Conservation (phyloP, 2,797 vertebrate species). For the Chelidonichthys spinosus region DNA sequence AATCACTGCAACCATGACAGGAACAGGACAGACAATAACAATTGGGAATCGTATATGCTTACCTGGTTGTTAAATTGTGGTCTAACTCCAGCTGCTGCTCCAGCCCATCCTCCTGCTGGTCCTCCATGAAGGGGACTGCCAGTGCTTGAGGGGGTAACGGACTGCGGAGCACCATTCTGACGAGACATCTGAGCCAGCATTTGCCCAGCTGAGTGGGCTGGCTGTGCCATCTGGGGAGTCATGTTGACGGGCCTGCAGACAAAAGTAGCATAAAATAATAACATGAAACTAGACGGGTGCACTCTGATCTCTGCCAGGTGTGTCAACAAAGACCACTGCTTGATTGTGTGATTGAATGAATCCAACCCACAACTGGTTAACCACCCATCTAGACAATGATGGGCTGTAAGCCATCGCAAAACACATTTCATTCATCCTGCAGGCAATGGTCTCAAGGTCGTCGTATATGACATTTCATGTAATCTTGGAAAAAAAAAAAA, state of each 20-base stretch:
- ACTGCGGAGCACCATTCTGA: slow-evolving; percentile 83
- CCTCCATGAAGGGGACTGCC: slow-evolving; percentile 87
- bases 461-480: no score
- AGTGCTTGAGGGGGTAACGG: slow-evolving; percentile 81
- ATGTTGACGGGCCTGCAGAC: slow-evolving; percentile 84
- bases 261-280: background rate
- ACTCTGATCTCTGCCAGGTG: no score
- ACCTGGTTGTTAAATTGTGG: slow-evolving; percentile 91
- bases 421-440: no score
- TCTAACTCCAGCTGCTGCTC: slow-evolving; percentile 61
- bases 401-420: no score
- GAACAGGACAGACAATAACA: no score
- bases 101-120: slow-evolving; percentile 68
- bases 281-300: background rate
- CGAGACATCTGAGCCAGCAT: slow-evolving; percentile 93
- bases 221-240: slow-evolving; percentile 85
- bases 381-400: no score
- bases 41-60: slow-evolving; percentile 11
- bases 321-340: no score
- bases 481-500: no score
- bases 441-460: no score
- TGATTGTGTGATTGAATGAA: no score
- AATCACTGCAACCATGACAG: no score
- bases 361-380: no score
- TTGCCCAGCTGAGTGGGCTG: slow-evolving; percentile 87